Conservation (phyloP, 1,140 invertebrate species). For the Penaeus chinensis region DNA sequence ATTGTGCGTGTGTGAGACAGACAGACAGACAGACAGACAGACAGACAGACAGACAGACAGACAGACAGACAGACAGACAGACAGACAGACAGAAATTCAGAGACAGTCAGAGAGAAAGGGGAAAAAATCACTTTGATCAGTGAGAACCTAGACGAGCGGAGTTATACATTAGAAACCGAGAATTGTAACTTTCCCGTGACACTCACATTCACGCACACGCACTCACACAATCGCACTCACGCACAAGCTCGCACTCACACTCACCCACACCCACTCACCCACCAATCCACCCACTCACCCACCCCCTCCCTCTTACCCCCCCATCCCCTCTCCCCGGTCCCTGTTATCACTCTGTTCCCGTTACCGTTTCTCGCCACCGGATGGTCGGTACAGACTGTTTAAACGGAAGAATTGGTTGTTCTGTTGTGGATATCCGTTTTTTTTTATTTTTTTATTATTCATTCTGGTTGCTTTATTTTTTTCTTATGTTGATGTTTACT, state of each 20-base stretch:
- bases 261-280: not conserved
- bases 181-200: no score
- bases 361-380: no score
- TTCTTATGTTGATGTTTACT: no score
- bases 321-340: not conserved
- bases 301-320: not conserved
- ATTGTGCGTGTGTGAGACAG: not conserved
- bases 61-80: not conserved
- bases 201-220: no score
- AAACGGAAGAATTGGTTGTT: no score
- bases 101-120: not conserved
- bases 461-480: no score
- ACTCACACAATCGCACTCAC: not conserved
- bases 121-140: not conserved
- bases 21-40: not conserved
- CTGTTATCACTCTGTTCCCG: not conserved
- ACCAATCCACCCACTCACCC: not conserved
- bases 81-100: not conserved
- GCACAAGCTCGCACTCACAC: not conserved
- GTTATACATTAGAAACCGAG: no score
- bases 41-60: conserved; percentile 9
- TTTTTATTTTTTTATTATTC: no score
- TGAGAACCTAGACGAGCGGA: no score
- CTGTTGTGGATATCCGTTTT: no score
- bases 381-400: no score